Base-by-base conservation (phyloP, 1,140 invertebrate species). In the Meteorus sp. region DNA sequence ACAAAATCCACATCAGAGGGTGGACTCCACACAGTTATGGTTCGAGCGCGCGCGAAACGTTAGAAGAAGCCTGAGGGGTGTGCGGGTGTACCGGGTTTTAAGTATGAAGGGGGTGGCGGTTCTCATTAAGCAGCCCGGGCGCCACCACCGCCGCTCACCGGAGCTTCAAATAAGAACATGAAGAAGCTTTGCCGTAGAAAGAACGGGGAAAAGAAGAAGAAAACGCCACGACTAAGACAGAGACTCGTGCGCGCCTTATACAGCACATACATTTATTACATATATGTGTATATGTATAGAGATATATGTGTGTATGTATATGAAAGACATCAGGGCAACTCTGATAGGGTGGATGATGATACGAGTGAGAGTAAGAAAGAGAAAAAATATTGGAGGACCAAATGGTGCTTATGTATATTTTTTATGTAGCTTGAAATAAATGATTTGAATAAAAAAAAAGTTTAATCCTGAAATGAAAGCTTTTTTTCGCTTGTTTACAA, bases 51-150 rank as follows among this genome's bases (percentile, higher is more conserved):
- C n/a, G n/a, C n/a, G n/a, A n/a, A n/a, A n/a, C n/a, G n/a, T n/a
- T n/a, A n/a, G n/a, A n/a, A n/a, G n/a, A n/a, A n/a, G n/a, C n/a
- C n/a, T n/a, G n/a, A n/a, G n/a, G n/a, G n/a, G n/a, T n/a, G n/a
- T n/a, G n/a, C n/a, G n/a, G n/a, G n/a, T n/a, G n/a, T n/a, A n/a
- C n/a, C n/a, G n/a, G n/a, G n/a, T n/a, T n/a, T n/a, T n/a, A 47
- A 65, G 61, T 58, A 56, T 63, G 60, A 61, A 20, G 33, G 56
- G 17, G 72, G 69, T 69, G 75, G 72, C 67, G 74, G 74, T 78
- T 78, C 76, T 78, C 76, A 79, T 78, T 79, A 79, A 79, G 76
- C 76, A 79, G 75, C 75, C 75, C 76, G 71, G 73, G 44, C 43
- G 74, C 71, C n/a, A n/a, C n/a, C n/a, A 73, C 67, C 72, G 66